Conservation (phyloP, 2,797 vertebrate species). For the Intellagama lesueurii region DNA sequence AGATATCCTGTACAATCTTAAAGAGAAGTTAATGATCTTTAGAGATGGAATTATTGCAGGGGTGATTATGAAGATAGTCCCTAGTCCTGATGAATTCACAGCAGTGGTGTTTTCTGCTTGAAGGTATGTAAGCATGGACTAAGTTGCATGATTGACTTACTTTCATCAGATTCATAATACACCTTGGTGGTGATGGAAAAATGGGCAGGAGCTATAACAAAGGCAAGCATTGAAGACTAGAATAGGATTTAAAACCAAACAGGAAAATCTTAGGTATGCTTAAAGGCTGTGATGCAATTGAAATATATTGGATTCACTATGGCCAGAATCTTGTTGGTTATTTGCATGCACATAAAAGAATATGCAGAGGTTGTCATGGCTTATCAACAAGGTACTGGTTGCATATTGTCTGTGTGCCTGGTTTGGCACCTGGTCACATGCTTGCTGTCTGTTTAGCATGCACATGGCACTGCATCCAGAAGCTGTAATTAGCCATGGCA, state of each 20-base stretch:
- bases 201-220: constrained; percentile 9
- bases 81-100: constrained; percentile 30
- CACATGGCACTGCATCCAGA: too few species aligned
- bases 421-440: too few species aligned
- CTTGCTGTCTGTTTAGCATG: too few species aligned
- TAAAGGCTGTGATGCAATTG: not conserved
- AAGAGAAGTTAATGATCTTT: constrained; percentile 42
- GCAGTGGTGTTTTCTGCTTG: constrained; percentile 29
- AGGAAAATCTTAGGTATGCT: not conserved
- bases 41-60: constrained; percentile 36
- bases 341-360: too few species aligned
- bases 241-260: constrained; percentile 7
- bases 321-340: too few species aligned
- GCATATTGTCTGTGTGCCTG: too few species aligned
- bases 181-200: constrained; percentile 29
- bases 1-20: constrained; percentile 38
- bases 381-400: too few species aligned
- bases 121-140: constrained; percentile 6
- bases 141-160: constrained; percentile 34
- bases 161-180: constrained; percentile 33
- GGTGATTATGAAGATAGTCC: constrained; percentile 31
- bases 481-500: too few species aligned
- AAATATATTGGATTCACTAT: not conserved
- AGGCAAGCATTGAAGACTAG: constrained; percentile 18
- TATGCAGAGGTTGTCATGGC: too few species aligned